Evolutionary conservation across 2,888 invertebrate species (phyloP).

Genomic region (Strigamia transsilvanica): DNA sequence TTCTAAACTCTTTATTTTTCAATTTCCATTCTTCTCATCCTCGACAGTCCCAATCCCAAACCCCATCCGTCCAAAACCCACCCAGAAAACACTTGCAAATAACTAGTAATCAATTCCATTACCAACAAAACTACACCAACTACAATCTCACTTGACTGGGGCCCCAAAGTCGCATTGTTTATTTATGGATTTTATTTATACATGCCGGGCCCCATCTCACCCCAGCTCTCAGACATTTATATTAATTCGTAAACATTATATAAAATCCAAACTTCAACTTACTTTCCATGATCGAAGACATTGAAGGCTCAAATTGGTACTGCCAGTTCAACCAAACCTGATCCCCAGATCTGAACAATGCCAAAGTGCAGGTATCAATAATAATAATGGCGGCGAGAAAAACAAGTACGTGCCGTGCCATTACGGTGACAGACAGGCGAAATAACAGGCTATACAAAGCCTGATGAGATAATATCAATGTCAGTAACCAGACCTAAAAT

Average conservation of each 20-base stretch:
- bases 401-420: background rate
- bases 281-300: no score
- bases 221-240: no score
- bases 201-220: no score
- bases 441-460: slow-evolving; percentile 11
- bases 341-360: background rate
- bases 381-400: slow-evolving; percentile 8
- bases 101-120: no score
- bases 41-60: background rate
- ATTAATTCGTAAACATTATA: no score
- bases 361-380: background rate
- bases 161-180: no score
- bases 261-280: no score
- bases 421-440: slow-evolving; percentile 9
- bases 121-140: no score
- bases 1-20: background rate
- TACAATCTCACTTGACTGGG: no score
- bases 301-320: no score
- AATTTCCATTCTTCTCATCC: background rate
- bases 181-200: no score
- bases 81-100: background rate
- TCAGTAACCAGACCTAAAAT: slow-evolving; percentile 18
- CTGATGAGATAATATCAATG: slow-evolving; percentile 47
- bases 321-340: background rate
- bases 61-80: background rate